Evolutionary conservation across 2,113 vertebrate genomes (phyloP).

Genomic region (Zonotrichia leucophrys): DNA sequence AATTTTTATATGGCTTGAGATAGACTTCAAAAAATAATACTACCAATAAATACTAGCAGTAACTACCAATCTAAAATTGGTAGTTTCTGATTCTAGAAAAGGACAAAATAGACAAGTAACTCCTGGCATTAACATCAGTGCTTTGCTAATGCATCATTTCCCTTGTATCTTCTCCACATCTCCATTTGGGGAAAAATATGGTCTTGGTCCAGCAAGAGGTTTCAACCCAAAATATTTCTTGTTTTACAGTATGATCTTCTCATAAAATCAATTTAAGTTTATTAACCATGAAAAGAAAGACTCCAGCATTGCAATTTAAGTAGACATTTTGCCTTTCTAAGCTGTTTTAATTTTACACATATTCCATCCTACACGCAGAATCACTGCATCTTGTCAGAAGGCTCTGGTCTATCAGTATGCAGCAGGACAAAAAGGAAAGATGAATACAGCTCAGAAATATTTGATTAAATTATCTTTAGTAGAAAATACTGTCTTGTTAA

Average conservation of each 20-base stretch:
- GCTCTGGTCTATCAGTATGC: neutral
- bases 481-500: neutral
- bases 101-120: neutral
- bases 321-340: neutral
- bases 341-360: neutral
- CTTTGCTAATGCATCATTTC: neutral
- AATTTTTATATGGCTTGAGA: neutral
- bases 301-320: neutral
- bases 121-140: neutral
- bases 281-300: neutral
- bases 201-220: neutral
- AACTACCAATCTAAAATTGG: neutral
- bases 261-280: neutral
- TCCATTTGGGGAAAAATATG: neutral
- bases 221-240: neutral
- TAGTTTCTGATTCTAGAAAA: neutral
- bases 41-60: neutral
- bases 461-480: slow-evolving; percentile 13
- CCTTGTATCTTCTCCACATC: neutral
- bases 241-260: neutral
- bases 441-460: slow-evolving; percentile 7
- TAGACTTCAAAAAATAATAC: neutral
- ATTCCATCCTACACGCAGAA: neutral
- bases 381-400: neutral
- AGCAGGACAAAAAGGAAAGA: neutral